Evolutionary conservation across 1,140 invertebrate genomes (phyloP).

Genomic region (Adoxophyes honmai): DNA sequence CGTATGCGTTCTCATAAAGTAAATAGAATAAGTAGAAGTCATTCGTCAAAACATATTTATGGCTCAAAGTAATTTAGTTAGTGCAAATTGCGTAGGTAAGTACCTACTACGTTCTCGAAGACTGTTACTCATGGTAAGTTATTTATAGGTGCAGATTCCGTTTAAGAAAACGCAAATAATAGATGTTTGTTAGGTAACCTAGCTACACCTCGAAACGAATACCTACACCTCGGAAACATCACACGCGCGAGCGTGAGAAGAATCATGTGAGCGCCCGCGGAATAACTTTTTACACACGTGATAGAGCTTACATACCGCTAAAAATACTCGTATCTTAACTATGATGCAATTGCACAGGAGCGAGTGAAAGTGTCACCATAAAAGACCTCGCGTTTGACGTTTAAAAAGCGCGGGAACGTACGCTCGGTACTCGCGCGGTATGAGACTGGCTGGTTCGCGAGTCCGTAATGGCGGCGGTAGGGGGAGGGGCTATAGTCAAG

Average conservation of each 20-base stretch:
- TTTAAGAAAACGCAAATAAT: no score
- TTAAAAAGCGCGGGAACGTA: slow-evolving; percentile 7
- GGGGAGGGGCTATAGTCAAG: slow-evolving; percentile 3
- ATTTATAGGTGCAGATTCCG: no score
- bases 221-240: neutral
- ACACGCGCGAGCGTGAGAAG: neutral
- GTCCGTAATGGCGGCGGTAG: neutral
- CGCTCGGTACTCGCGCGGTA: neutral
- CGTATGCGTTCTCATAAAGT: no score
- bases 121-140: no score
- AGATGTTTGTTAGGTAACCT: neutral
- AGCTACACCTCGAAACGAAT: neutral
- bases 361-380: slow-evolving; percentile 7
- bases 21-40: no score
- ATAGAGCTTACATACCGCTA: neutral
- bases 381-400: neutral
- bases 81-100: no score
- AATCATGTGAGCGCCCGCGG: slow-evolving; percentile 1
- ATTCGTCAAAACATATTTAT: no score
- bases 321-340: neutral
- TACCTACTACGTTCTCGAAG: no score
- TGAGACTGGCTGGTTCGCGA: neutral
- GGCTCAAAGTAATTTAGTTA: no score
- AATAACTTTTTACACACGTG: neutral
- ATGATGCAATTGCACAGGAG: slow-evolving; percentile 13